phyloP scores from a whole-genome alignment of 1,140 invertebrate genomes.

The Luehdorfia chinensis region DNA sequence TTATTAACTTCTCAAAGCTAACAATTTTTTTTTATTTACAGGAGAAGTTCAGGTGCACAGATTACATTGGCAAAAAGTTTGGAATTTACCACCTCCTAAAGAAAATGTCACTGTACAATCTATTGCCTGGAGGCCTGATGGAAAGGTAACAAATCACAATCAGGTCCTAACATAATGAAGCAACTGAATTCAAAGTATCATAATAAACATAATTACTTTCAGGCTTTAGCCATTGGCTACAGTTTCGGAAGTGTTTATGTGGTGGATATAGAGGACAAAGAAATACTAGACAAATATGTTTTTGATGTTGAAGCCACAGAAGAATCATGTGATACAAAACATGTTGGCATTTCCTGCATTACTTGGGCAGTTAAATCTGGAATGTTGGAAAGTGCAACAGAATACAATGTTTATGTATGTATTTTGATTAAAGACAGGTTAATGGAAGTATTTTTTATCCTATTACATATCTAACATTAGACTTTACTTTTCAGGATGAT shows the following conservation, averaged over 20 bases:
- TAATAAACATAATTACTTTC: slow-evolving; percentile 32
- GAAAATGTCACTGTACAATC: slow-evolving; percentile 83
- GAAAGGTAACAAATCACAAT: slow-evolving; percentile 87
- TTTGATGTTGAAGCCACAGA: slow-evolving; percentile 66
- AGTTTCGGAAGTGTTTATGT: slow-evolving; percentile 84
- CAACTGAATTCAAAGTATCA: too few relatives aligned
- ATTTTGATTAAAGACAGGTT: slow-evolving; percentile 1
- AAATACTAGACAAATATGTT: slow-evolving; percentile 84
- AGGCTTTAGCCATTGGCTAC: slow-evolving; percentile 79
- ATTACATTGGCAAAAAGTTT: slow-evolving; percentile 95
- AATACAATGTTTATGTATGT: slow-evolving; percentile 70
- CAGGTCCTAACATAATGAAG: too few relatives aligned
- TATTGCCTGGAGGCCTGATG: slow-evolving; percentile 96
- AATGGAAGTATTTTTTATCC: not conserved
- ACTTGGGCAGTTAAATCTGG: slow-evolving; percentile 77
- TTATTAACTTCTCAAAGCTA: too few relatives aligned
- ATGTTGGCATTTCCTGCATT: slow-evolving; percentile 77
- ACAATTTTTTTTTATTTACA: slow-evolving; percentile 54
- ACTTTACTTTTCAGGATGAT: slow-evolving; percentile 69
- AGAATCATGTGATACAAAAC: slow-evolving; percentile 47
- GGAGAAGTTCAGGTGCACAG: slow-evolving; percentile 93
- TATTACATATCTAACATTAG: not conserved
- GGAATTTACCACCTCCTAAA: slow-evolving; percentile 85
- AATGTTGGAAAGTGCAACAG: slow-evolving; percentile 53
- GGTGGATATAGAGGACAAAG: slow-evolving; percentile 93